Conservation (phyloP, 2,113 vertebrate species). For the Ictalurus punctatus region DNA sequence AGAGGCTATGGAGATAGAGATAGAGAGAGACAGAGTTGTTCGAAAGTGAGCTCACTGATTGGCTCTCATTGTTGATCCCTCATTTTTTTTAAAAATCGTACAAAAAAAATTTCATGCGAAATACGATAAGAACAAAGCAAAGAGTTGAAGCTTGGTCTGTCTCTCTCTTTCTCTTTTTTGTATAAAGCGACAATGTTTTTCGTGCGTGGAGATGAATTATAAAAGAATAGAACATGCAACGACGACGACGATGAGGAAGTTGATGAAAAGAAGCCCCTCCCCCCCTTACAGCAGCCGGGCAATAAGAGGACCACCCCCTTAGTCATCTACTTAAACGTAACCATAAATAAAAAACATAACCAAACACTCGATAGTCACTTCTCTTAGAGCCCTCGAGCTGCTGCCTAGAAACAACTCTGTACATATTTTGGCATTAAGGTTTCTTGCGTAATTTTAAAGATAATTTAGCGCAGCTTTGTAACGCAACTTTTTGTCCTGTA, state of each 20-base stretch:
- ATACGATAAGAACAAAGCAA: background rate
- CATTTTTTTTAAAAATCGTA: background rate
- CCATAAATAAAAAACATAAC: conserved; percentile 11
- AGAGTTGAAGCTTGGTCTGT: background rate
- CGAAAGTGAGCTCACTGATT: background rate
- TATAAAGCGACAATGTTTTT: conserved; percentile 2
- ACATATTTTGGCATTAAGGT: conserved; percentile 62
- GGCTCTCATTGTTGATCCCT: too few relatives aligned
- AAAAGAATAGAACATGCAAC: conserved; percentile 19
- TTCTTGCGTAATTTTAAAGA: conserved; percentile 14
- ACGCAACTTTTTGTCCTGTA: conserved; percentile 5
- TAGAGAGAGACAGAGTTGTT: background rate
- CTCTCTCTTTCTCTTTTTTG: conserved; percentile 29
- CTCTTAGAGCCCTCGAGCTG: conserved; percentile 12
- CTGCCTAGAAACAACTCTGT: conserved; percentile 61
- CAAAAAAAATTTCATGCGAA: background rate
- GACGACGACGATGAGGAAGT: background rate
- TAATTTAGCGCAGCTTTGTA: conserved; percentile 1
- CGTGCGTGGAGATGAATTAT: conserved; percentile 18
- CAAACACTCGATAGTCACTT: conserved; percentile 36
- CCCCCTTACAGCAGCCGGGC: conserved; percentile 40
- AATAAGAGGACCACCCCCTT: conserved; percentile 24
- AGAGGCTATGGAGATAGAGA: conserved; percentile 1
- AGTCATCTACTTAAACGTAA: background rate
- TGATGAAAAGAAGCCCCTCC: conserved; percentile 45